Conservation (phyloP, 2,888 invertebrate species). For the Spicauda simplicius region DNA sequence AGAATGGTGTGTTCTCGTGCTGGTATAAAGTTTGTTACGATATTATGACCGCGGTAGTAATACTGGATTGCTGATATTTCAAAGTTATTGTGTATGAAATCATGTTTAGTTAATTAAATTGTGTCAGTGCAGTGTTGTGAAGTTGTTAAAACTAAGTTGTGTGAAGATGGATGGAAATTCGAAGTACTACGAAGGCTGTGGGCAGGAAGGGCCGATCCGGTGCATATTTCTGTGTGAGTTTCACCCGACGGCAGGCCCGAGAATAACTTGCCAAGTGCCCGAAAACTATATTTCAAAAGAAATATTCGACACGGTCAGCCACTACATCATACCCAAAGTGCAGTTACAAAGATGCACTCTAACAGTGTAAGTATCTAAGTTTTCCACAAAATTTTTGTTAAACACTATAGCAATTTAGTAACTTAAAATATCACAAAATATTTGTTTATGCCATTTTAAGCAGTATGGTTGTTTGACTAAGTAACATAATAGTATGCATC, state of each 20-base stretch:
- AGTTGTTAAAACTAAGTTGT: slow-evolving; percentile 41
- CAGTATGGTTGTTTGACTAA: slow-evolving; percentile 8
- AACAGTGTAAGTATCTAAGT: slow-evolving; percentile 87
- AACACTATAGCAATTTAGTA: slow-evolving; percentile 24
- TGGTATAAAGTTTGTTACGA: slow-evolving; percentile 25
- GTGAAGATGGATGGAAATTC: slow-evolving; percentile 74
- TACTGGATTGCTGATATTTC: background rate
- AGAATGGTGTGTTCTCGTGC: background rate
- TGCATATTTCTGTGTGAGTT: slow-evolving; percentile 92
- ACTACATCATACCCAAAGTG: slow-evolving; percentile 93
- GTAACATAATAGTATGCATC: background rate
- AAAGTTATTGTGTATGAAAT: slow-evolving; percentile 31
- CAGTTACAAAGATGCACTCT: slow-evolving; percentile 91
- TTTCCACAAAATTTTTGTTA: background rate
- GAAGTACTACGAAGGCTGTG: slow-evolving; percentile 84
- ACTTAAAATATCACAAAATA: slow-evolving; percentile 11
- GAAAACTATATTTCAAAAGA: slow-evolving; percentile 92
- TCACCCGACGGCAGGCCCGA: slow-evolving; percentile 90
- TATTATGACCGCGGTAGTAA: slow-evolving; percentile 7
- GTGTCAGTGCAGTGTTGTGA: slow-evolving; percentile 44
- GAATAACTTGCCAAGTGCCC: slow-evolving; percentile 92
- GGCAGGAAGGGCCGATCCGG: slow-evolving; percentile 88
- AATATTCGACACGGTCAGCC: slow-evolving; percentile 92
- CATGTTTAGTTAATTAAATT: slow-evolving; percentile 37
- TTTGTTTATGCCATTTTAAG: slow-evolving; percentile 1